Evolutionary conservation across 2,888 invertebrate genomes (phyloP), one percentile per base, ranked within the genome.

Genomic region (Melanostoma mellinum): DNA sequence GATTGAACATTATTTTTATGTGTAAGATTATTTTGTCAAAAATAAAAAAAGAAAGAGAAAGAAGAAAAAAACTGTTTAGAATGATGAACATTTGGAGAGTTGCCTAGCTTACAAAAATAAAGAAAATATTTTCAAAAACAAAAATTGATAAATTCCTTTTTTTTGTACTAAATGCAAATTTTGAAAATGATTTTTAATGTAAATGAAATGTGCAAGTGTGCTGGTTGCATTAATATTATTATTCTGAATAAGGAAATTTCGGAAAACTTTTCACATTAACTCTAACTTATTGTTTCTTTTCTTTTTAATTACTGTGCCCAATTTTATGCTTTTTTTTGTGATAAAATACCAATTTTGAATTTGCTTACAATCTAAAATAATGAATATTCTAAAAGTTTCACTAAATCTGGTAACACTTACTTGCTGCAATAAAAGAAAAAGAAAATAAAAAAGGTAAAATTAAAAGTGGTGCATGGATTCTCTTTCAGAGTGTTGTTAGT

Each of bases 371-470:
- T 46, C 79, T 84, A 79, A 3, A 68, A 67, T 20, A 46, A 20
- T 44, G 10, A 68, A 38, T 71, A 52, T 58, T 67, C 48, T 78
- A 74, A 84, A 42, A 60, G 61, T 69, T 73, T 56, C 73, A 61
- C 65, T 73, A 68, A 78, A 68, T 75, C 75, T 52, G 71, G 67
- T 48, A 74, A 73, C 87, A 91, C 90, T 91, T 91, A 91, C 91
- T 90, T 91, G 90, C 91, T 91, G 91, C 86, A 91, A 91, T 89
- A 88, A 90, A 88, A 88, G 89, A 88, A 86, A 89, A 87, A 88
- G 85, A 87, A 85, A 74, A 74, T 48, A 88, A 86, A 86, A 87
- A 87, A 86, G 85, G 85, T 81, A 75, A 86, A 63, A 69, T 68
- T 85, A 77, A 81, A 85, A 72, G 50, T 42, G 42, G 68, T 86